Evolutionary conservation across 1,140 invertebrate species (phyloP).

Genomic region (Scaptomyza hsui): DNA sequence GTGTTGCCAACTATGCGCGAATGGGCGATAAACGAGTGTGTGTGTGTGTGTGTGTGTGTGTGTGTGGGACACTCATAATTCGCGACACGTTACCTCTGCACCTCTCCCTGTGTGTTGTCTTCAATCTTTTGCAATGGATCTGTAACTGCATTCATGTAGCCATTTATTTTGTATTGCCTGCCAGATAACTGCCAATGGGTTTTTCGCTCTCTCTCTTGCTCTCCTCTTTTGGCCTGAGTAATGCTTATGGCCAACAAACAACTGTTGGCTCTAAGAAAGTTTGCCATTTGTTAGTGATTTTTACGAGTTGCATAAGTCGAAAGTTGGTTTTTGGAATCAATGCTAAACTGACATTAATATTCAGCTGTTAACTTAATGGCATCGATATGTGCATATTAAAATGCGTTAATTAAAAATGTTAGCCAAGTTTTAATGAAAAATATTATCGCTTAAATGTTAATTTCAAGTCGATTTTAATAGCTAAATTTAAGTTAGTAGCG

Average conservation of each 20-base stretch:
- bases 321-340: neutral
- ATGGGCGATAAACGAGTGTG: slow-evolving; percentile 72
- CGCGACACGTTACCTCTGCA: slow-evolving; percentile 53
- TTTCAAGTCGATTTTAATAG: too few species aligned
- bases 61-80: slow-evolving; percentile 63
- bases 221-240: neutral
- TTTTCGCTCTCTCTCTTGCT: neutral
- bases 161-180: slow-evolving; percentile 65
- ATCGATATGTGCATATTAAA: neutral
- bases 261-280: slow-evolving; percentile 1
- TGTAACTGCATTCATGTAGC: slow-evolving; percentile 66
- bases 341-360: slow-evolving; percentile 16
- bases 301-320: slow-evolving; percentile 6
- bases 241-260: slow-evolving; percentile 18
- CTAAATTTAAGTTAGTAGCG: too few species aligned
- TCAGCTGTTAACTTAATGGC: slow-evolving; percentile 10
- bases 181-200: slow-evolving; percentile 62
- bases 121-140: slow-evolving; percentile 72
- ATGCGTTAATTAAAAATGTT: neutral
- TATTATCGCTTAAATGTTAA: neutral
- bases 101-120: slow-evolving; percentile 36
- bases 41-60: slow-evolving; percentile 12
- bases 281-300: slow-evolving; percentile 25
- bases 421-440: neutral
- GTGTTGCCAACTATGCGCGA: slow-evolving; percentile 69